These are phyloP conservation scores for Orchestia grillus DNA, from an alignment of 1,140 invertebrate species.

Conservation along the genomic window DNA sequence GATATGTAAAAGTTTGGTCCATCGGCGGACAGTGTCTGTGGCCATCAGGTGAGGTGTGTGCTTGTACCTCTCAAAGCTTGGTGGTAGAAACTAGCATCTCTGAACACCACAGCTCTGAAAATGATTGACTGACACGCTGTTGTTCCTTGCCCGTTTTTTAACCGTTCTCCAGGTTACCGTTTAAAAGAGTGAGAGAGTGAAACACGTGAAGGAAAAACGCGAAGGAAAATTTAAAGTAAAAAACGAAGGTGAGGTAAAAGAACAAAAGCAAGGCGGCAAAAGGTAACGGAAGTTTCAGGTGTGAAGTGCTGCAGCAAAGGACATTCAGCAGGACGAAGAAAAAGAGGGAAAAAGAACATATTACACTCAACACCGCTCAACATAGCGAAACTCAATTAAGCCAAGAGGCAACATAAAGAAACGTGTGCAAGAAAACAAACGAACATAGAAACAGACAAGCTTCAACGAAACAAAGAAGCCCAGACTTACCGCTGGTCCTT, in stretches of 20 bases:
- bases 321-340: not conserved
- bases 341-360: not conserved
- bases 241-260: not conserved
- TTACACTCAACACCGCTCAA: not conserved
- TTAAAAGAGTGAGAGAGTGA: not conserved
- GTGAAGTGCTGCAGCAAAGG: not conserved
- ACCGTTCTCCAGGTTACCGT: constrained; percentile 39
- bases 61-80: not conserved
- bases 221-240: not conserved
- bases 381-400: not conserved
- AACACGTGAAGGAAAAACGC: not conserved
- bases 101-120: not conserved
- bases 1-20: not conserved
- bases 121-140: constrained; percentile 44
- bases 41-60: not conserved
- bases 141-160: not conserved
- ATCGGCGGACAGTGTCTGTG: not conserved
- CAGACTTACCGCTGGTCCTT: not conserved
- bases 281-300: not conserved
- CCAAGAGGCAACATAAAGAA: constrained; percentile 7
- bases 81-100: no score
- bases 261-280: not conserved
- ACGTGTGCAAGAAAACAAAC: constrained; percentile 7
- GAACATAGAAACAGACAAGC: not conserved
- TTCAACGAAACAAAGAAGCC: not conserved